Base-by-base conservation (phyloP, 1,140 invertebrate species). In the Caenorhabditis latens region DNA sequence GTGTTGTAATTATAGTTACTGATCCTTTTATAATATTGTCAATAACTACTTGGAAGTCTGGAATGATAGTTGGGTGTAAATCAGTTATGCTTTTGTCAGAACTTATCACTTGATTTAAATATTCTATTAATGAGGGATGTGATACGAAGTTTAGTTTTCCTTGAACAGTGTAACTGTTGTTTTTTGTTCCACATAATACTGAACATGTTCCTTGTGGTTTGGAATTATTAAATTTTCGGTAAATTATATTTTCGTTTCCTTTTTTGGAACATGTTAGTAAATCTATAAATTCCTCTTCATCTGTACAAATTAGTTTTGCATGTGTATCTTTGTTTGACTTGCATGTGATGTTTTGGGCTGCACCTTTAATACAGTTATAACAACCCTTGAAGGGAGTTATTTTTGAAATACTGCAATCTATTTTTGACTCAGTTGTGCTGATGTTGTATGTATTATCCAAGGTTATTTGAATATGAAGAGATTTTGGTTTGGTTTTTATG, bases 101-200 rank as follows among this genome's bases (percentile, higher is more conserved):
- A 2, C 32, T 32, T 1, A 32, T 32, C 2, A 32, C 32, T 2
- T 32, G 32, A 32, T 32, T 32, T 0, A 32, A 2, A 2, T 32
- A 32, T 32, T 32, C 32, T 32, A 32, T 32, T 32, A 32, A 32
- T 32, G 32, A 32, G 2, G 32, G 32, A 2, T 32, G 32, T 0
- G 32, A 32, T 32, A 65, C 24, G 1, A 32, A 40, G 9, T 40
- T 65, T 16, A 65, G 40, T 16, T 65, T 65, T 40, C 61, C 61
- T 8, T 65, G 2, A 3, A 65, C 61, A 32, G 4, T 65, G 16
- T 32, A 65, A 8, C 24, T 11, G 24, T 65, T 65, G 24, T 65
- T 65, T 42, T 65, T 65, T 24, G 24, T 65, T 65, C 61, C 61
- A 40, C 61, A 65, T 16, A 32, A 7, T 65, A 65, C 61, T 40